phyloP scores from a whole-genome alignment of 2,797 vertebrate genomes.

The Cryptoblepharus egeriae region DNA sequence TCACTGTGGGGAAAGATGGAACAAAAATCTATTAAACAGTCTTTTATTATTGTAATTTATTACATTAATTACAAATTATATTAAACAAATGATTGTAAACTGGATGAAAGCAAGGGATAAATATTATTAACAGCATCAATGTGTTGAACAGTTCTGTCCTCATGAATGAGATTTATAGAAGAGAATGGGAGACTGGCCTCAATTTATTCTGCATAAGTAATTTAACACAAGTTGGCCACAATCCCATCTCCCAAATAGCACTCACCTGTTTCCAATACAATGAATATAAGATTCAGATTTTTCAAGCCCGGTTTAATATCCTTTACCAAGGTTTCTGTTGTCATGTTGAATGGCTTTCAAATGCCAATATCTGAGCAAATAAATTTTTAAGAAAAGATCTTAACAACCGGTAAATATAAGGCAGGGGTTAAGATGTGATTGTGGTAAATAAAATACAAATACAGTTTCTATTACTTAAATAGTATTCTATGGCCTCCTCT shows the following conservation, averaged over 20 bases:
- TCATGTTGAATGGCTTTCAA: constrained; percentile 71
- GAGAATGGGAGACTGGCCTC: neutral
- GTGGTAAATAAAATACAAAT: neutral
- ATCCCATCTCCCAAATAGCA: neutral
- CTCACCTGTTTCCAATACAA: constrained; percentile 87
- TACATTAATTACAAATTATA: no score
- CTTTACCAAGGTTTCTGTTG: constrained; percentile 86
- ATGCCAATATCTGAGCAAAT: constrained; percentile 42
- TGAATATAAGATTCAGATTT: constrained; percentile 87
- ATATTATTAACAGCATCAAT: no score
- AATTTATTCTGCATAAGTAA: neutral
- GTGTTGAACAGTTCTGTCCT: neutral
- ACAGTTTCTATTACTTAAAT: neutral
- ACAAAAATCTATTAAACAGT: no score
- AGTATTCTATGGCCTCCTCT: neutral
- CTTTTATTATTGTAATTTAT: no score
- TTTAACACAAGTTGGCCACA: neutral
- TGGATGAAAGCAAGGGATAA: no score
- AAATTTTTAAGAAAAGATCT: neutral
- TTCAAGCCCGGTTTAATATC: constrained; percentile 88
- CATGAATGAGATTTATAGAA: neutral
- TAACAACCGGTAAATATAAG: neutral
- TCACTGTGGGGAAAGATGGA: no score
- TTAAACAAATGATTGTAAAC: no score
- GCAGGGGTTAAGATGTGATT: neutral